Percentiles rank a stretch among this genome's conserved stretches.
Evolutionary conservation across 2,797 vertebrate species (phyloP).

Genomic region (Karalla daura): DNA sequence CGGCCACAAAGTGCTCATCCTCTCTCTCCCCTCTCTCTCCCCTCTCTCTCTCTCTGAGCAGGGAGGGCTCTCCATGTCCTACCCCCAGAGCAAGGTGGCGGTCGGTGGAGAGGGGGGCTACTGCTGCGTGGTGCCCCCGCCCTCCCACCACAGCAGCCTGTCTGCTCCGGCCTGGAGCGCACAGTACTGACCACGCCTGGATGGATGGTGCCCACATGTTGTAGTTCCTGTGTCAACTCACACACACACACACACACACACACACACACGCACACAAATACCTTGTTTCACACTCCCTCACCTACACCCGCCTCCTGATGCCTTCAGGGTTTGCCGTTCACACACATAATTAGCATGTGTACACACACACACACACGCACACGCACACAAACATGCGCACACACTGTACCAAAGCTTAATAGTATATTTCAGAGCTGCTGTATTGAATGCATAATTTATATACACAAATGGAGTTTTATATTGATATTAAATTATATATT

Average conservation of each 20-base stretch:
- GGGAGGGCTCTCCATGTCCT: conserved; percentile 67
- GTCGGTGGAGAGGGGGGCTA: conserved; percentile 89
- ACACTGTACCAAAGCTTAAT: conserved; percentile 94
- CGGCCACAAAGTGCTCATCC: no score
- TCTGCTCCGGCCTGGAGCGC: conserved; percentile 86
- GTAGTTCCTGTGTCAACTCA: conserved; percentile 51
- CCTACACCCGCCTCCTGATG: conserved; percentile 31
- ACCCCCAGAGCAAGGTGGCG: conserved; percentile 73
- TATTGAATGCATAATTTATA: conserved; percentile 97
- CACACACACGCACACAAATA: conserved; percentile 38
- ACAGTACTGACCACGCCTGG: conserved; percentile 86
- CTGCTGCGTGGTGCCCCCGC: conserved; percentile 91
- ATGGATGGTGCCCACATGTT: conserved; percentile 20
- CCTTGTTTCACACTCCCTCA: conserved; percentile 17
- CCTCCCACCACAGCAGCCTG: conserved; percentile 85
- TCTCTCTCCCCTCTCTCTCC: neutral
- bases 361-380: conserved; percentile 28
- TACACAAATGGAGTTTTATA: conserved; percentile 92
- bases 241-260: neutral
- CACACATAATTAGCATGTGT: conserved; percentile 38
- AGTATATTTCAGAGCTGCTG: conserved; percentile 84
- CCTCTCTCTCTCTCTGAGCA: conserved; percentile 35
- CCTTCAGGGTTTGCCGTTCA: conserved; percentile 34
- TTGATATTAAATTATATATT: conserved; percentile 89
- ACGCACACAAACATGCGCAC: conserved; percentile 71